Percentiles rank a stretch among this genome's conserved stretches.
phyloP scores from a whole-genome alignment of 1,140 invertebrate genomes.

The Trichonephila clavipes region DNA sequence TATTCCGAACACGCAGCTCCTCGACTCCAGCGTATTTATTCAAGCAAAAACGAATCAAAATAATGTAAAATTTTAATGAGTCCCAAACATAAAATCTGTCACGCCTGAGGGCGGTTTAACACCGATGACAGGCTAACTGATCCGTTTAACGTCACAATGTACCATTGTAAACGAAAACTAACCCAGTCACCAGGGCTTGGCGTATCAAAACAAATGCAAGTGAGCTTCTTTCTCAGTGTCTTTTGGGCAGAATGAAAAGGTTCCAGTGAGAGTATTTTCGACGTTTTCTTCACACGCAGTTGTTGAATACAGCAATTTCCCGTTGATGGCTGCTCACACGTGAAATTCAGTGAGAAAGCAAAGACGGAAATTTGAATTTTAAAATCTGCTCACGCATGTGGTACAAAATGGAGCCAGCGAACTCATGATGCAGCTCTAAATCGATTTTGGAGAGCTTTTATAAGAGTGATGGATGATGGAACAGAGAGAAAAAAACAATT shows the following conservation, averaged over 20 bases:
- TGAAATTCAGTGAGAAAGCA: conserved; percentile 33
- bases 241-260: background rate
- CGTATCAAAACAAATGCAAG: background rate
- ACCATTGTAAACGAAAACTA: background rate
- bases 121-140: conserved; percentile 21
- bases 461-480: background rate
- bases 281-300: conserved; percentile 49
- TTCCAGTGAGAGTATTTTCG: background rate
- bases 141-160: conserved; percentile 34
- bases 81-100: conserved; percentile 22
- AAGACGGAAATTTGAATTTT: conserved; percentile 35
- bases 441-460: background rate
- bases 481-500: background rate
- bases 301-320: conserved; percentile 44
- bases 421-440: background rate
- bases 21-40: background rate
- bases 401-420: background rate
- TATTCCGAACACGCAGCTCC: background rate
- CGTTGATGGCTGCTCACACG: conserved; percentile 59
- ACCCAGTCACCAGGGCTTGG: background rate
- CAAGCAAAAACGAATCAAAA: background rate
- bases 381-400: conserved; percentile 37
- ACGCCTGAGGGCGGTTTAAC: conserved; percentile 4
- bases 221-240: conserved; percentile 21
- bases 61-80: background rate